These are phyloP conservation scores for Wiebesia pumilae DNA, from an alignment of 1,140 invertebrate species.

Conservation along the genomic window DNA sequence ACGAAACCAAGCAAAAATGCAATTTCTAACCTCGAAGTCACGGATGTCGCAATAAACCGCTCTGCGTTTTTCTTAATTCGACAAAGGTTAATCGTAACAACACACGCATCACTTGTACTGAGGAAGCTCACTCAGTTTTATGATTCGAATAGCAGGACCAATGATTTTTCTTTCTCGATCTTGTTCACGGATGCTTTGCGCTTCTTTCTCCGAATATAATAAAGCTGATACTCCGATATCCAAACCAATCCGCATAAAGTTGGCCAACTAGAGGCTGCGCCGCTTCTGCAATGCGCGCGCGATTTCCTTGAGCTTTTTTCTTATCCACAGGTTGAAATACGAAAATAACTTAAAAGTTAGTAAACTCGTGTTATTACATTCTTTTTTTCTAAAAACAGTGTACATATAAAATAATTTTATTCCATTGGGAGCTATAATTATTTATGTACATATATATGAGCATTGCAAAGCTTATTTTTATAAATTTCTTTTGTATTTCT, in stretches of 20 bases:
- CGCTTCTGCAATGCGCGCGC: constrained; percentile 14
- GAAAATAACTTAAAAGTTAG: not conserved
- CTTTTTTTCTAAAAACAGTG: too few relatives aligned
- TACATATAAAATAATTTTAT: too few relatives aligned
- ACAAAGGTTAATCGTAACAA: too few relatives aligned
- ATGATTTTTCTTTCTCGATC: too few relatives aligned
- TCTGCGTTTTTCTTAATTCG: too few relatives aligned
- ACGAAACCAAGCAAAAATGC: constrained; percentile 32
- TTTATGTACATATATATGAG: too few relatives aligned
- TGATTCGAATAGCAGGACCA: too few relatives aligned
- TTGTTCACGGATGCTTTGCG: not conserved
- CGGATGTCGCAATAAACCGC: not conserved
- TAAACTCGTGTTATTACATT: too few relatives aligned
- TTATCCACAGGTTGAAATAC: not conserved
- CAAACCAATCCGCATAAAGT: not conserved
- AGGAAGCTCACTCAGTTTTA: not conserved
- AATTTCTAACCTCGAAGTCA: constrained; percentile 44
- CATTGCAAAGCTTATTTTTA: too few relatives aligned
- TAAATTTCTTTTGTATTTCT: too few relatives aligned
- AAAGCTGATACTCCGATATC: not conserved
- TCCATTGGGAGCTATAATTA: too few relatives aligned
- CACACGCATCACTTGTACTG: not conserved
- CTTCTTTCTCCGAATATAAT: not conserved
- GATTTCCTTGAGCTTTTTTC: constrained; percentile 19
- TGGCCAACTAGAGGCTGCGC: not conserved